phyloP scores from a whole-genome alignment of 2,797 vertebrate species.

The Bovichtus diacanthus region DNA sequence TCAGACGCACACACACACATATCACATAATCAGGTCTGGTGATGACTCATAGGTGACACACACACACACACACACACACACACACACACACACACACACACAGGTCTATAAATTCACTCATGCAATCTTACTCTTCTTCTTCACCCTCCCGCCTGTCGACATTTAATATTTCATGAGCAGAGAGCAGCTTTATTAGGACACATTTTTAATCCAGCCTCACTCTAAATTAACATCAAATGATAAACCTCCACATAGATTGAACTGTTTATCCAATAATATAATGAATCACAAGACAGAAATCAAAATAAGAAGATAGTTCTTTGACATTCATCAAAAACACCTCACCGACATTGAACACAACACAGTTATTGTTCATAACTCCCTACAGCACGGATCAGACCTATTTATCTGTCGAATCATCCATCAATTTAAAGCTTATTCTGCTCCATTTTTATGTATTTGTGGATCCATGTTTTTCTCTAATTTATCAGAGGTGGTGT shows the following conservation, averaged over 20 bases:
- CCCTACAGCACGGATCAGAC: neutral
- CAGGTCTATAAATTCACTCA: constrained; percentile 4
- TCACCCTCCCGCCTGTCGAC: constrained; percentile 7
- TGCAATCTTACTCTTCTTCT: neutral
- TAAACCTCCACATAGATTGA: neutral
- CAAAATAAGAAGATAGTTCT: neutral
- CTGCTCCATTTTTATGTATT: neutral
- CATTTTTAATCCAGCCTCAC: constrained; percentile 8
- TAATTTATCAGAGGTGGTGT: constrained; percentile 1
- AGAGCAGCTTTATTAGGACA: constrained; percentile 34
- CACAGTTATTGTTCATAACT: constrained; percentile 6
- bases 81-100: constrained; percentile 3
- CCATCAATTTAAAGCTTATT: neutral
- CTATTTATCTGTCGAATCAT: neutral
- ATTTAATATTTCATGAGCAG: constrained; percentile 48
- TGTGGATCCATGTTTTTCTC: neutral
- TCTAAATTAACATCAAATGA: neutral
- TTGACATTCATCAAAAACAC: neutral
- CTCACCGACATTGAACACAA: neutral
- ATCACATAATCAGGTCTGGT: neutral
- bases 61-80: constrained; percentile 21
- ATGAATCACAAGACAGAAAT: neutral
- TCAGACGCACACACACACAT: neutral
- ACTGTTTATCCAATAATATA: too few species aligned
- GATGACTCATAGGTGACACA: constrained; percentile 11